Conservation (phyloP, 2,113 vertebrate genomes). For the Mus pahari region DNA sequence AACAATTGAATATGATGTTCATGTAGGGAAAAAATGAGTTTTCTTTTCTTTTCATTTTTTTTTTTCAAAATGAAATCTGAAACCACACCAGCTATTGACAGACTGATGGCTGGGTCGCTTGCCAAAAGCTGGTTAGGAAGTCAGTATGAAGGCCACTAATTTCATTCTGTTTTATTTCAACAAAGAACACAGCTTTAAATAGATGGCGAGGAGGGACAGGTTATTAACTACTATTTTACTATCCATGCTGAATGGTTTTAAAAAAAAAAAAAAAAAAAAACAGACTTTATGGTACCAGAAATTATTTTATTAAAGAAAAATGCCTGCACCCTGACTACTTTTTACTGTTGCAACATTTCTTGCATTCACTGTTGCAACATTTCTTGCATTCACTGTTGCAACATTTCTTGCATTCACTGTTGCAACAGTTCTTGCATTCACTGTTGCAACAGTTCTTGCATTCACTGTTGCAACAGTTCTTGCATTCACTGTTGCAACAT, state of each 20-base stretch:
- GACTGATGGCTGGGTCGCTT: slow-evolving; percentile 68
- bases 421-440: background rate
- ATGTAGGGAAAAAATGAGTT: slow-evolving; percentile 23
- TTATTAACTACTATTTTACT: slow-evolving; percentile 43
- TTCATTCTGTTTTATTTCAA: slow-evolving; percentile 79
- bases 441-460: background rate
- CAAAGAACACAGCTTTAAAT: slow-evolving; percentile 75
- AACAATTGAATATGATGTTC: slow-evolving; percentile 64
- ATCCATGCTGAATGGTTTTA: slow-evolving; percentile 9
- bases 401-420: too few relatives aligned
- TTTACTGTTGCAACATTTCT: slow-evolving; percentile 30
- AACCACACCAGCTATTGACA: slow-evolving; percentile 69
- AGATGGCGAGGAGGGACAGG: slow-evolving; percentile 55
- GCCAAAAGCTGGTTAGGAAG: slow-evolving; percentile 75
- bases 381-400: background rate
- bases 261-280: slow-evolving; percentile 45
- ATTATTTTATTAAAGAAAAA: slow-evolving; percentile 51
- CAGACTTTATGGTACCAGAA: slow-evolving; percentile 18
- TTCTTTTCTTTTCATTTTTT: background rate
- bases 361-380: slow-evolving; percentile 15
- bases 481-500: slow-evolving; percentile 21
- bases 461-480: slow-evolving; percentile 28
- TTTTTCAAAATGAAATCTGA: slow-evolving; percentile 66
- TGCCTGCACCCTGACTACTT: background rate
- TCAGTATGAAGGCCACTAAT: slow-evolving; percentile 79